Evolutionary conservation across 2,113 vertebrate species (phyloP), one percentile per base, ranked within the genome.

Genomic region (Natator depressus): DNA sequence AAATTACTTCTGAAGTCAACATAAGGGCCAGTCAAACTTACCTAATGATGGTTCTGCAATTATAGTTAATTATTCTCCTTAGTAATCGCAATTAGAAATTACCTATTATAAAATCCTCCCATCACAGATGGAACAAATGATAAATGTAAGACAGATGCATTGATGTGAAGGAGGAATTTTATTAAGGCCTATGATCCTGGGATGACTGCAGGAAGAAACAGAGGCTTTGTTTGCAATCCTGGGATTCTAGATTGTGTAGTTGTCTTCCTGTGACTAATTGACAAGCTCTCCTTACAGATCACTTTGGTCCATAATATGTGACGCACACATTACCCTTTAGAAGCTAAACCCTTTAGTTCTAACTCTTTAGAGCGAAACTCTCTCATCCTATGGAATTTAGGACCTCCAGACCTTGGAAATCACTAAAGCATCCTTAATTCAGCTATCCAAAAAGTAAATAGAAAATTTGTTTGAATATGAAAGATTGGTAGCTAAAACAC

Each of bases 71-170:
- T 84, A 72, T 80, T 96, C 80, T 27, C 69, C 0, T 0, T 49
- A 72, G 38, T 75, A 47, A 90, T 38, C n/a, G 10, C 65, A 72
- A 22, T 72, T 72, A 38, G n/a, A 38, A 38, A 72, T 38, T 72
- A 72, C 35, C 16, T 9, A 57, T 76, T 51, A 29, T 10, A 31
- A 10, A 54, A 49, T 53, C 46, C 62, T 82, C 31, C 22, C 42
- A 76, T 47, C 16, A 35, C 20, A 47, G 72, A 17, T 57, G 38
- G 38, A 75, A 57, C 42, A 38, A 78, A 29, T 42, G 31, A 54
- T 47, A 7, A 12, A 76, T 1, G 35, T 2, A 8, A 49, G 47
- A 47, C 88, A 0, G 0, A 6, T 47, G 76, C 0, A 0, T 2
- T 50, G 83, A 42, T 50, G 62, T 79, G 27, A 0, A 57, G 72